Conservation (phyloP, 1,140 invertebrate genomes). For the Belonocnema kinseyi region DNA sequence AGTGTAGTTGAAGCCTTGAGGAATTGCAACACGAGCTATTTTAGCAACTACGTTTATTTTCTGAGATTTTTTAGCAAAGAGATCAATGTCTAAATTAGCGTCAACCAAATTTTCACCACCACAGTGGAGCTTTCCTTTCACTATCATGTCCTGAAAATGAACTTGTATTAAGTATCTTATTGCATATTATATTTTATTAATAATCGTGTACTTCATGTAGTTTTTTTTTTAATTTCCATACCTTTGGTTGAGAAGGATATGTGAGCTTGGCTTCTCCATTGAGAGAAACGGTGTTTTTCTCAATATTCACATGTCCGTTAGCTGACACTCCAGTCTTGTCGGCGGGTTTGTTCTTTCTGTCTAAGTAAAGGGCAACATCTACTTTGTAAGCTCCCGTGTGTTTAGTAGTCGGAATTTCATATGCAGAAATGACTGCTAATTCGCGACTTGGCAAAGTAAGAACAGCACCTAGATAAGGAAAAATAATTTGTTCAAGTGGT, state of each 20-base stretch:
- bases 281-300: slow-evolving; percentile 72
- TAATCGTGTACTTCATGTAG: background rate
- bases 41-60: slow-evolving; percentile 75
- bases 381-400: slow-evolving; percentile 71
- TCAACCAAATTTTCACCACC: slow-evolving; percentile 71
- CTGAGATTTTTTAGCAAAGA: slow-evolving; percentile 80
- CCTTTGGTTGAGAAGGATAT: slow-evolving; percentile 81
- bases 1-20: slow-evolving; percentile 69
- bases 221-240: slow-evolving; percentile 52
- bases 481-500: slow-evolving; percentile 1
- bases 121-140: slow-evolving; percentile 73
- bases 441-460: slow-evolving; percentile 81
- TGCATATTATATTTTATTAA: background rate
- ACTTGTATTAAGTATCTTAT: background rate
- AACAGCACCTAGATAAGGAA: slow-evolving; percentile 72
- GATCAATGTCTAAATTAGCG: slow-evolving; percentile 77
- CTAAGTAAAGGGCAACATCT: slow-evolving; percentile 79
- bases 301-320: slow-evolving; percentile 72
- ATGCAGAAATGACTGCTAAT: slow-evolving; percentile 77
- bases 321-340: slow-evolving; percentile 78
- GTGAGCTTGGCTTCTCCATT: slow-evolving; percentile 79
- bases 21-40: slow-evolving; percentile 52
- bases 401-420: slow-evolving; percentile 66
- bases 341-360: slow-evolving; percentile 82
- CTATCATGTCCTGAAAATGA: slow-evolving; percentile 71